phyloP scores from a whole-genome alignment of 2,888 invertebrate species.

The Cephus rjabovi region DNA sequence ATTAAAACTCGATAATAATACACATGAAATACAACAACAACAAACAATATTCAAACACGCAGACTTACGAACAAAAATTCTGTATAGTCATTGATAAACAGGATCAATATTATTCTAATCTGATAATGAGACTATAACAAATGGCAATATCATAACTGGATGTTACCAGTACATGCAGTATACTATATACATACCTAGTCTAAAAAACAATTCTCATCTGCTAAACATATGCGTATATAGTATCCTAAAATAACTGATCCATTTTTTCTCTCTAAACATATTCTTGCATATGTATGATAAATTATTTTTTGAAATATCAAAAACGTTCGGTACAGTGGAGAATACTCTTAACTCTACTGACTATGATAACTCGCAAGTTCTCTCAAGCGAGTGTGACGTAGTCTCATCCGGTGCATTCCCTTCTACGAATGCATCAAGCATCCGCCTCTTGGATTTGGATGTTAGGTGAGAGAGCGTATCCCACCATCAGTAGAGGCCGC shows the following conservation, averaged over 20 bases:
- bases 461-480: conserved; percentile 1
- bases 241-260: neutral
- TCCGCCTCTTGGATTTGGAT: conserved; percentile 8
- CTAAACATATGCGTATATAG: neutral
- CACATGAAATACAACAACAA: neutral
- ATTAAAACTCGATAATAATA: neutral
- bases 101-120: conserved; percentile 39
- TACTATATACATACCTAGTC: neutral
- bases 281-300: neutral
- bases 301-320: neutral
- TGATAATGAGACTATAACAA: conserved; percentile 27
- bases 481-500: neutral
- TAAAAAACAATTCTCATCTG: neutral
- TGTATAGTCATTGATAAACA: neutral
- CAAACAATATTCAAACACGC: neutral
- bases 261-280: neutral
- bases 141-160: neutral
- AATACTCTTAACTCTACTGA: neutral
- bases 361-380: neutral
- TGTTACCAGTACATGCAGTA: neutral
- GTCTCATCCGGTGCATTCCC: conserved; percentile 4
- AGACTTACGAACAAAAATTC: neutral
- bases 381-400: neutral
- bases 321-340: neutral
- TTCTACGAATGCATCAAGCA: conserved; percentile 19